Percentiles rank a stretch among this genome's conserved stretches.
phyloP scores from a whole-genome alignment of 2,113 vertebrate species.

The Megaceryle maxima region DNA sequence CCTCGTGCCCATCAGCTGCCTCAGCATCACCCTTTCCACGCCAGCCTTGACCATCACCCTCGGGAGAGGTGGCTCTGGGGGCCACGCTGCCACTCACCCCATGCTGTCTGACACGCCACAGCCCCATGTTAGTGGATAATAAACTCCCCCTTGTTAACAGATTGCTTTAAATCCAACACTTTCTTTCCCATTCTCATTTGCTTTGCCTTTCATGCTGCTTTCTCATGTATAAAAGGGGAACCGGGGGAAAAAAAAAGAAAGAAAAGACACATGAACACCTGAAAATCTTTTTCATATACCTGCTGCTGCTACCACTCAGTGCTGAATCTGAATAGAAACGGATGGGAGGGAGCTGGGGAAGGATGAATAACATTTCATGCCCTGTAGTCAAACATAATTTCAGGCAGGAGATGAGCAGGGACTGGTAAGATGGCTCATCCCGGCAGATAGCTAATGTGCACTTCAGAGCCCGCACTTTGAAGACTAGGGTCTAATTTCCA shows the following conservation, averaged over 20 bases:
- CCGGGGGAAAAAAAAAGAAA: background rate
- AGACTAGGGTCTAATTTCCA: constrained; percentile 61
- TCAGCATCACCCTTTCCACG: constrained; percentile 2
- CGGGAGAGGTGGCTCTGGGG: background rate
- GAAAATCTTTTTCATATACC: constrained; percentile 44
- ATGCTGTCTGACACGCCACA: background rate
- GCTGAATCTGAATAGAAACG: constrained; percentile 36
- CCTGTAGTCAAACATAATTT: constrained; percentile 56
- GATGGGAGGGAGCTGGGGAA: constrained; percentile 38
- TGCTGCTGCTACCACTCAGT: constrained; percentile 1
- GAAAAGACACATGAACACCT: constrained; percentile 22
- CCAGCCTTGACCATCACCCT: background rate
- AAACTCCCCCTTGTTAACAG: background rate
- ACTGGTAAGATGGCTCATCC: background rate
- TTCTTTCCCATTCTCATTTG: constrained; percentile 51
- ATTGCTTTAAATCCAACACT: background rate
- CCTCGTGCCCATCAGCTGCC: constrained; percentile 40
- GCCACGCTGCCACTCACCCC: background rate
- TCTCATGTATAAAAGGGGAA: constrained; percentile 42
- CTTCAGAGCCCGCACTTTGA: constrained; percentile 64
- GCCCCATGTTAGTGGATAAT: background rate
- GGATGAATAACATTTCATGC: constrained; percentile 52
- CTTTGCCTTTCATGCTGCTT: constrained; percentile 66
- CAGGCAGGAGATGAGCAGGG: constrained; percentile 34
- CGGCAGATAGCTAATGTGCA: constrained; percentile 37